Evolutionary conservation across 2,113 vertebrate genomes (phyloP).

Genomic region (Odontophorus gujanensis): DNA sequence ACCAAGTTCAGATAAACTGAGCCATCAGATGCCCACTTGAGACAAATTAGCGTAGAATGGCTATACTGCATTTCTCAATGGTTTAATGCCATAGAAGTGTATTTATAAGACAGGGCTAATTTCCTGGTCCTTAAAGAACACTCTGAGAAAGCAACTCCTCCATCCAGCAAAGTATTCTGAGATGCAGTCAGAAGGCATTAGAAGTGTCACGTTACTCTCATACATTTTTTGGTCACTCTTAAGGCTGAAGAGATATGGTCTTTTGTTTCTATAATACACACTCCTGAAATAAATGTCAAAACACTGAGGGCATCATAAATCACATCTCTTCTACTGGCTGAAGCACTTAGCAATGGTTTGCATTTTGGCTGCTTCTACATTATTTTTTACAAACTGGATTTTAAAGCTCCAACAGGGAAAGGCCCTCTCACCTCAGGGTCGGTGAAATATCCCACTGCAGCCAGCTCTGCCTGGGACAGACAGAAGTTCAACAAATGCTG

Average conservation of each 20-base stretch:
- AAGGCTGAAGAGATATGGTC: background rate
- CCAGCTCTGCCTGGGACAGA: background rate
- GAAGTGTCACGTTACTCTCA: accelerated
- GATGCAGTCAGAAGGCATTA: background rate
- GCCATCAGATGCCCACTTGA: conserved; percentile 19
- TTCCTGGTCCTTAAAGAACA: background rate
- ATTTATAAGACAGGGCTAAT: conserved; percentile 11
- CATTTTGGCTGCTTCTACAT: background rate
- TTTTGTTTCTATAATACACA: background rate
- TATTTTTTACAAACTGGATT: background rate
- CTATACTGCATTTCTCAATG: background rate
- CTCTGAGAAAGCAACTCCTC: conserved; percentile 11
- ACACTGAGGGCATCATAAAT: background rate
- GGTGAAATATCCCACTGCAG: background rate
- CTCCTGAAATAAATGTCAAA: background rate
- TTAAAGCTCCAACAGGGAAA: background rate
- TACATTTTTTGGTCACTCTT: background rate
- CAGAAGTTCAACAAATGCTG: background rate
- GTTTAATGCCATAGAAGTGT: background rate
- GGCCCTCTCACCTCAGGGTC: background rate
- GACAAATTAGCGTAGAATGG: conserved; percentile 26
- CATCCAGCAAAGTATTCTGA: background rate
- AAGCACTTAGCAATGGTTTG: no score
- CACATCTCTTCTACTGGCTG: background rate
- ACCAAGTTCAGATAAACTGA: background rate